phyloP scores from a whole-genome alignment of 1,140 invertebrate genomes.

The Chrysomallon squamiferum region DNA sequence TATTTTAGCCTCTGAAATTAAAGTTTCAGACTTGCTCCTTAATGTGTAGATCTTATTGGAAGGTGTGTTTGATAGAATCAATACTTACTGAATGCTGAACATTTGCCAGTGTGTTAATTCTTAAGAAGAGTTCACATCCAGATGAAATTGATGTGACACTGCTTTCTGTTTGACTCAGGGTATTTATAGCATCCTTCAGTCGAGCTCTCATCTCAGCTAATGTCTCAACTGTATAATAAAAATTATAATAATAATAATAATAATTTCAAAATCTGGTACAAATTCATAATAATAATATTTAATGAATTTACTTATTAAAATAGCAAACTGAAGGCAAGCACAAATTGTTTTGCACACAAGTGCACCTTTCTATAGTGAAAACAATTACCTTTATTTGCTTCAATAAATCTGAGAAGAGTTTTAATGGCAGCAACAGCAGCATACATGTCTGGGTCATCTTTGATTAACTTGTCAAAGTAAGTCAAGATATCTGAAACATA shows the following conservation, averaged over 20 bases:
- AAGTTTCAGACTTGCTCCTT: no score
- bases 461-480: slow-evolving; percentile 77
- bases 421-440: slow-evolving; percentile 88
- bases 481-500: slow-evolving; percentile 56
- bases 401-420: slow-evolving; percentile 81
- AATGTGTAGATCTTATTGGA: no score
- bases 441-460: slow-evolving; percentile 80
- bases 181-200: slow-evolving; percentile 79
- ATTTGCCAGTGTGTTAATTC: slow-evolving; percentile 90
- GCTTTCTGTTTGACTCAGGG: slow-evolving; percentile 81
- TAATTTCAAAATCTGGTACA: background rate
- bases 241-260: background rate
- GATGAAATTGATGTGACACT: slow-evolving; percentile 84
- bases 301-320: no score
- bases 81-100: slow-evolving; percentile 49
- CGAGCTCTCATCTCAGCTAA: slow-evolving; percentile 83
- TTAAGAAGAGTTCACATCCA: slow-evolving; percentile 88
- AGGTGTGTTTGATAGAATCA: no score
- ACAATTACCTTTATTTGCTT: slow-evolving; percentile 37
- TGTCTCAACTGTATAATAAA: slow-evolving; percentile 75
- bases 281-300: background rate
- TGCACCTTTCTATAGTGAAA: background rate
- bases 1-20: no score
- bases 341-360: background rate
- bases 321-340: background rate